Evolutionary conservation across 2,797 vertebrate genomes (phyloP).

Genomic region (Danio tinwini): DNA sequence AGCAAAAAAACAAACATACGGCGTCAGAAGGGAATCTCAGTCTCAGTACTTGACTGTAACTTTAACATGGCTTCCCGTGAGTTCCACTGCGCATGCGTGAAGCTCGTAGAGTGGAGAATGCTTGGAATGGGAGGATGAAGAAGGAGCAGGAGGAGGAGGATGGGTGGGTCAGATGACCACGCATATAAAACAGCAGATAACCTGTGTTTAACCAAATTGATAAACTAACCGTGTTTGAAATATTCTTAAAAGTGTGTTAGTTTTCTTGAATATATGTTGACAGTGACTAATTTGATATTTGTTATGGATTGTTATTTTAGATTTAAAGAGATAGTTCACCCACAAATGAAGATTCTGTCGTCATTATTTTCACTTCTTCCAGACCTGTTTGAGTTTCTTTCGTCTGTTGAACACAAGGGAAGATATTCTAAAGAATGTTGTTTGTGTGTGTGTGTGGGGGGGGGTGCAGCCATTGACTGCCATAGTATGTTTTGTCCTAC

Average conservation of each 20-base stretch:
- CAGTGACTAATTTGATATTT: background rate
- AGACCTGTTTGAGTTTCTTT: too few species aligned
- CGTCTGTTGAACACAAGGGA: too few species aligned
- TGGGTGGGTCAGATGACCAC: constrained; percentile 13
- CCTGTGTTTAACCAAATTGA: constrained; percentile 4
- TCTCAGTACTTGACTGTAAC: constrained; percentile 63
- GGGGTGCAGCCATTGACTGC: too few species aligned
- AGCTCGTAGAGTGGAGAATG: constrained; percentile 28
- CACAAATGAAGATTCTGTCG: too few species aligned
- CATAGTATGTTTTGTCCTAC: too few species aligned
- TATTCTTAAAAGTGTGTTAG: background rate
- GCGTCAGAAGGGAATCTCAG: constrained; percentile 46
- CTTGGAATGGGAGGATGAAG: constrained; percentile 48
- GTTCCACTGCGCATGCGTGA: constrained; percentile 60
- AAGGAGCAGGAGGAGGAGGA: constrained; percentile 14
- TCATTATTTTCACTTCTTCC: too few species aligned
- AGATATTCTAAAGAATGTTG: too few species aligned
- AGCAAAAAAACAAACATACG: constrained; percentile 25
- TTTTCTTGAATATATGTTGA: background rate
- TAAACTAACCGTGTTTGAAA: background rate
- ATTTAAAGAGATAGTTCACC: background rate
- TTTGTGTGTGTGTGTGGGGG: too few species aligned
- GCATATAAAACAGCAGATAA: background rate
- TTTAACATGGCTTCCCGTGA: constrained; percentile 78
- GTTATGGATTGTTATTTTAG: background rate